phyloP scores from a whole-genome alignment of 2,888 invertebrate genomes.

The Ormyrus rosae region DNA sequence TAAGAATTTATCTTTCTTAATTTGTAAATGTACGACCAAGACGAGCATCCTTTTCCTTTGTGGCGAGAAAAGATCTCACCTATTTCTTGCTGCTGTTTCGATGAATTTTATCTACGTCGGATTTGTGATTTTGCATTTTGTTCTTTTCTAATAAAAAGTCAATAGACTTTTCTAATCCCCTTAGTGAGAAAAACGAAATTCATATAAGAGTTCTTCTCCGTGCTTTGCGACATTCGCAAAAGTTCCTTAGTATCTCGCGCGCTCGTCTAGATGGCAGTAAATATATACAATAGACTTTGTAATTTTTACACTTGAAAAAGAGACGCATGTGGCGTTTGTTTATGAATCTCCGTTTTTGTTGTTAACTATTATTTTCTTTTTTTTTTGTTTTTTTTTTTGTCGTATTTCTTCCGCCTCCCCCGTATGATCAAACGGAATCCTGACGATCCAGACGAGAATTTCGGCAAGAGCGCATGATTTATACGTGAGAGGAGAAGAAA shows the following conservation, averaged over 20 bases:
- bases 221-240: constrained; percentile 54
- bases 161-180: constrained; percentile 2
- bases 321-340: constrained; percentile 50
- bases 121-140: constrained; percentile 33
- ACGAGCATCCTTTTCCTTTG: constrained; percentile 12
- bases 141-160: background rate
- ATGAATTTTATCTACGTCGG: background rate
- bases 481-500: constrained; percentile 55
- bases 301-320: constrained; percentile 63
- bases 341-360: constrained; percentile 54
- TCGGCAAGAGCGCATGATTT: constrained; percentile 44
- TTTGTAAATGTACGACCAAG: constrained; percentile 2
- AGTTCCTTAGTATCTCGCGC: constrained; percentile 49
- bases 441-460: constrained; percentile 32
- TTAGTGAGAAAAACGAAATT: constrained; percentile 10
- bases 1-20: constrained; percentile 2
- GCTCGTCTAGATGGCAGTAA: constrained; percentile 37
- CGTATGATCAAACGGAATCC: constrained; percentile 46
- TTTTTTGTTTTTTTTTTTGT: constrained; percentile 50
- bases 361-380: constrained; percentile 50
- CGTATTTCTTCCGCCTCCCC: constrained; percentile 52
- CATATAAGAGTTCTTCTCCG: background rate
- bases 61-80: constrained; percentile 20
- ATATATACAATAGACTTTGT: constrained; percentile 57
- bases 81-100: constrained; percentile 11